Evolutionary conservation across 2,888 invertebrate genomes (phyloP).

Genomic region (Microctonus hyperodae): DNA sequence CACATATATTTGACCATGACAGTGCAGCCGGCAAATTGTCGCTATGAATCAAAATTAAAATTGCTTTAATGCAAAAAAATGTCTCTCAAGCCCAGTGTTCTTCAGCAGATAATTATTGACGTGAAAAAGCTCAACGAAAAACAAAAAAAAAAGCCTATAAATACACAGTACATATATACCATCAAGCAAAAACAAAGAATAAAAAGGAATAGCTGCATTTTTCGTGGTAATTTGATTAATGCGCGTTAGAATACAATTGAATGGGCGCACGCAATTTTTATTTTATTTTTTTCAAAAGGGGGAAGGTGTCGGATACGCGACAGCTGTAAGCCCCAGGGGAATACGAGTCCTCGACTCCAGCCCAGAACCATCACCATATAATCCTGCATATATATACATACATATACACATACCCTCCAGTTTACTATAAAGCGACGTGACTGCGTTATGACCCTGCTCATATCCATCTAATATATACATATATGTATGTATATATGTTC

Average conservation of each 20-base stretch:
- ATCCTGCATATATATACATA: too few relatives aligned
- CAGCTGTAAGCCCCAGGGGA: conserved; percentile 60
- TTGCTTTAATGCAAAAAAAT: conserved; percentile 46
- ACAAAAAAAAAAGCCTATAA: neutral
- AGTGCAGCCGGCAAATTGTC: conserved; percentile 35
- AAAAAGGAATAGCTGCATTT: neutral
- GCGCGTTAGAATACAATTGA: conserved; percentile 38
- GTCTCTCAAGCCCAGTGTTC: neutral
- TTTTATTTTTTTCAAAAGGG: conserved; percentile 28
- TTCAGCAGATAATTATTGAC: neutral
- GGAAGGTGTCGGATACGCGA: conserved; percentile 60
- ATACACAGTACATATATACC: neutral
- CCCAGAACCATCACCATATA: conserved; percentile 42
- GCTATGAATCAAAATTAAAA: conserved; percentile 57
- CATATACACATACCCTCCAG: too few relatives aligned
- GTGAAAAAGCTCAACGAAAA: neutral
- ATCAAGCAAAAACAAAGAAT: neutral
- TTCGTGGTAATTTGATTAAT: conserved; percentile 37
- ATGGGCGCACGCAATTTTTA: conserved; percentile 36
- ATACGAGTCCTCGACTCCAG: conserved; percentile 57
- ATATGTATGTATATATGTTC: neutral
- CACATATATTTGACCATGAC: neutral
- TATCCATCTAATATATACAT: conserved; percentile 15
- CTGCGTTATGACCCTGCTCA: conserved; percentile 13
- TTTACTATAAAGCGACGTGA: conserved; percentile 17